These are phyloP conservation scores for Apodemus agrarius DNA, from an alignment of 2,797 vertebrate species.

Conservation along the genomic window DNA sequence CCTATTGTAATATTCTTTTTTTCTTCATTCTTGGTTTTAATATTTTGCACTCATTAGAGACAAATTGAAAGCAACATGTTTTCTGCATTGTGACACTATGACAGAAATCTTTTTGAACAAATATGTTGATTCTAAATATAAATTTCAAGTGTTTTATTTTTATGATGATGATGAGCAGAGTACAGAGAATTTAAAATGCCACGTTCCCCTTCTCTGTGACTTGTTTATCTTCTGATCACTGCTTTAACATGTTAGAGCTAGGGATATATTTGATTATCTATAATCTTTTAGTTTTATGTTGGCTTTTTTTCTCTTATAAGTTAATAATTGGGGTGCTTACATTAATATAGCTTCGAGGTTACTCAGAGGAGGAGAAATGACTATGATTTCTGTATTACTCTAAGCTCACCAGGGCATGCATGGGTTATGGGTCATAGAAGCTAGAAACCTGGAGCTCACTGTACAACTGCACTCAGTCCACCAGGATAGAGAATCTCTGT, in stretches of 20 bases:
- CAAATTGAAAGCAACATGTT: neutral
- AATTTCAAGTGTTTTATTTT: slow-evolving; percentile 50
- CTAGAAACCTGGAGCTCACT: neutral
- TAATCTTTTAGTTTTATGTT: neutral
- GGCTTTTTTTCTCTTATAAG: neutral
- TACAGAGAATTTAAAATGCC: slow-evolving; percentile 15
- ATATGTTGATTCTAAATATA: slow-evolving; percentile 52
- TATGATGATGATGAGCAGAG: neutral
- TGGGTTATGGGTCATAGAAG: neutral
- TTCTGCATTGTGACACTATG: slow-evolving; percentile 1
- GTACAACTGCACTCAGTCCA: neutral
- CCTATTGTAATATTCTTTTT: neutral
- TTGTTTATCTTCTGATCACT: slow-evolving; percentile 11
- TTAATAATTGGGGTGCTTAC: neutral
- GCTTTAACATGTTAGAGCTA: neutral
- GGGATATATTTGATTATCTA: neutral
- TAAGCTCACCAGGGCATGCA: neutral
- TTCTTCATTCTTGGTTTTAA: neutral
- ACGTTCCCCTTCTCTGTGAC: neutral
- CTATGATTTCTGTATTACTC: neutral
- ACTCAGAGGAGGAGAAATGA: neutral
- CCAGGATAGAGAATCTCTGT: no score
- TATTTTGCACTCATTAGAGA: slow-evolving; percentile 9
- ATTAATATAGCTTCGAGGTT: neutral
- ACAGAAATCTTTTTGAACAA: slow-evolving; percentile 31